phyloP scores from a whole-genome alignment of 53 echinoderm and acorn worm species.

The Temnopleurus reevesii region DNA sequence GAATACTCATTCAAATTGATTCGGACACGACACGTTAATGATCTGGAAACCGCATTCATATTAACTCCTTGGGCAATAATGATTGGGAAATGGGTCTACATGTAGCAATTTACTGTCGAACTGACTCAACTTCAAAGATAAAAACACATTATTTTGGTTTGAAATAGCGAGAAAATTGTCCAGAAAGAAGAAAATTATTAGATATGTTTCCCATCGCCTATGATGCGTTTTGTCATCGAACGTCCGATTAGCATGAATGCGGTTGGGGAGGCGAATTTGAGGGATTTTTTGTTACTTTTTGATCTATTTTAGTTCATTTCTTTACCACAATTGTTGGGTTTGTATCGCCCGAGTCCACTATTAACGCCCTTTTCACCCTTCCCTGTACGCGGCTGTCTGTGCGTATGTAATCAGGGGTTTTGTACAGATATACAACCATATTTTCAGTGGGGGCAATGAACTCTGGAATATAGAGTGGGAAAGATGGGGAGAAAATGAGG shows the following conservation, averaged over 20 bases:
- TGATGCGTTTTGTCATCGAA: conserved; percentile 24
- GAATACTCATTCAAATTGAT: neutral
- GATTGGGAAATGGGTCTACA: neutral
- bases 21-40: neutral
- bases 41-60: neutral
- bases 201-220: neutral
- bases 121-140: neutral
- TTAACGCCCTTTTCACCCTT: neutral
- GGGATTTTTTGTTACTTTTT: neutral
- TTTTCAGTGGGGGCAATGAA: neutral
- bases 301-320: neutral
- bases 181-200: neutral
- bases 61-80: conserved; percentile 3
- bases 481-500: neutral
- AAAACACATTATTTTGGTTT: neutral
- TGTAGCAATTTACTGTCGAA: conserved; percentile 14
- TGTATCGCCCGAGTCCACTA: neutral
- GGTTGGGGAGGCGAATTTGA: neutral
- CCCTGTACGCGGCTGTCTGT: neutral
- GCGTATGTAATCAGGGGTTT: neutral
- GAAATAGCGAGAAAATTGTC: neutral
- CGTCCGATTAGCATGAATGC: neutral
- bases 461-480: neutral
- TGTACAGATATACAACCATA: neutral
- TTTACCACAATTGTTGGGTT: neutral